Evolutionary conservation across 2,888 invertebrate genomes (phyloP), one percentile per base, ranked within the genome.

Genomic region (Globia sparganii): DNA sequence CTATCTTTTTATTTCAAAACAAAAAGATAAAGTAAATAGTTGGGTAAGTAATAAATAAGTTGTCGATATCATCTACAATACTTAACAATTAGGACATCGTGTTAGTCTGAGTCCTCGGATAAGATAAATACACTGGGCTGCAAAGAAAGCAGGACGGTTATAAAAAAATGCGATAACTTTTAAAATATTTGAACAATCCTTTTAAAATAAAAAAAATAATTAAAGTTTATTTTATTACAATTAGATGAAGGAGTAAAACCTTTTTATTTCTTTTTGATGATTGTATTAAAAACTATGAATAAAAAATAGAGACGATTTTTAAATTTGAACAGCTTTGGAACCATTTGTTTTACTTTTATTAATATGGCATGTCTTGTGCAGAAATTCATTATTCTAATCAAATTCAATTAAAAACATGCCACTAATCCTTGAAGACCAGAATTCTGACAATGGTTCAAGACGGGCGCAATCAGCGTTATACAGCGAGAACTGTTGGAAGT

Each of bases 1-100:
- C 18, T 21, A n/a, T 46, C 46, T 64, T 61, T 81, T 81, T 85
- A 85, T 80, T 65, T 75, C 4, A 61, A 75, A 68, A 61, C 49
- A 15, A 66, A 31, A 4, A 66, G 72, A 62, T 67, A 73, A 61
- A 25, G 3, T n/a, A 40, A 46, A 61, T 46, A 1, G 25, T 59
- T 40, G 1, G 31, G 5, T 25, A n/a, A 53, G 11, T 61, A 74
- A 37, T 21, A 6, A 18, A 25, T 75, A 80, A 81, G 69, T 86
- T 49, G 0, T 37, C 37, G 86, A 76, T 84, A 84, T 62, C 56
- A n/a, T 0, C 13, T 65, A 84, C 84, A 84, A 49, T 61, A 69
- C n/a, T 78, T 86, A 64, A 69, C 74, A 74, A 86, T 84, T 86
- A 86, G 37, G 3, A 58, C 21, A 37, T 11, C 31, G 4, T 80